A percentile compares a stretch with the other conserved stretches of the same genome.
Conservation (phyloP, 2,113 vertebrate genomes). For the Arothron firmamentum region DNA sequence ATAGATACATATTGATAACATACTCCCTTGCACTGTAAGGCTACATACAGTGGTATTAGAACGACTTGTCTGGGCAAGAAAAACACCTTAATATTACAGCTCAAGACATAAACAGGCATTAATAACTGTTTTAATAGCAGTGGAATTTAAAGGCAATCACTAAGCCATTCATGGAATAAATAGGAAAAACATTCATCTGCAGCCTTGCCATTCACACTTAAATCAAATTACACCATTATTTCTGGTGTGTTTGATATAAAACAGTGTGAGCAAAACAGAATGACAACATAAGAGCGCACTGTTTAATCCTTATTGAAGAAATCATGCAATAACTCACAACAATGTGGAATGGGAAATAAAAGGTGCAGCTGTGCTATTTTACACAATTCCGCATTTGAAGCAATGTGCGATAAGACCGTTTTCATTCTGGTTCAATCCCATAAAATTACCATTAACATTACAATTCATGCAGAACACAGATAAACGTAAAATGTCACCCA, state of each 20-base stretch:
- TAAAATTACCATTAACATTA: constrained; percentile 99
- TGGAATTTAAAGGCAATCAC: constrained; percentile 1
- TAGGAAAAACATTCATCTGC: constrained; percentile 12
- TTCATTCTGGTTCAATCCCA: constrained; percentile 96
- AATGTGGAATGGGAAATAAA: constrained; percentile 85
- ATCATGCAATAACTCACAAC: constrained; percentile 91
- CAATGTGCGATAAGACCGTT: constrained; percentile 95
- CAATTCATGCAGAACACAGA: constrained; percentile 98
- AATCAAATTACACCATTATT: constrained; percentile 29
- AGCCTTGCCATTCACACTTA: constrained; percentile 26
- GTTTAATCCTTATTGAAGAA: constrained; percentile 81
- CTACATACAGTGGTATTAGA: constrained; percentile 14
- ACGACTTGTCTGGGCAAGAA: no score
- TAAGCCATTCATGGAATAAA: constrained; percentile 8
- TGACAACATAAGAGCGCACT: constrained; percentile 72
- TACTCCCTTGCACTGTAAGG: constrained; percentile 54
- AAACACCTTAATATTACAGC: neutral
- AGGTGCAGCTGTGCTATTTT: constrained; percentile 87
- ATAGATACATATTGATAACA: constrained; percentile 52
- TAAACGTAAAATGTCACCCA: constrained; percentile 99
- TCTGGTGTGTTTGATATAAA: constrained; percentile 41
- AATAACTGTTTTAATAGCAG: neutral
- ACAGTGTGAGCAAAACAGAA: constrained; percentile 66
- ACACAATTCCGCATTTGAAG: constrained; percentile 94
- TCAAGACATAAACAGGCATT: neutral